These are phyloP conservation scores for Irena cyanogastra DNA, from an alignment of 2,113 vertebrate species.

Conservation along the genomic window DNA sequence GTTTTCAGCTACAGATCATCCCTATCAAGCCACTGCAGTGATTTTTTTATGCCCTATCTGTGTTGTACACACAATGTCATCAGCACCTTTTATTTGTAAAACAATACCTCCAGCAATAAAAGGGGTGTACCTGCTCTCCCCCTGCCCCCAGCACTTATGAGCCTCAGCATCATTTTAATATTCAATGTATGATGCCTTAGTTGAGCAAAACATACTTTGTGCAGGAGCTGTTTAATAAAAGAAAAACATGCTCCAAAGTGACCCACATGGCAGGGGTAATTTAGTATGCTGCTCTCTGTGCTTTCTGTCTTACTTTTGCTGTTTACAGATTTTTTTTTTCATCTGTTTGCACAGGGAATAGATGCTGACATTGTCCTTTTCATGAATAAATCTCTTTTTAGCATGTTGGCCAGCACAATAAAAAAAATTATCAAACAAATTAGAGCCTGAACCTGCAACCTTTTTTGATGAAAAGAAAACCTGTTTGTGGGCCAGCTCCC, in stretches of 20 bases:
- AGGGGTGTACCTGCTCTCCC: not conserved
- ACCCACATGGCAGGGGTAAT: constrained; percentile 54
- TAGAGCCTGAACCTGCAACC: constrained; percentile 13
- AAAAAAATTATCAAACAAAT: constrained; percentile 48
- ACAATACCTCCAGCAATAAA: constrained; percentile 42
- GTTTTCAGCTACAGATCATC: constrained; percentile 68
- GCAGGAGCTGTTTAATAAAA: constrained; percentile 53
- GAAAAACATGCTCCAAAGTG: constrained; percentile 54
- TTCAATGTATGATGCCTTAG: not conserved
- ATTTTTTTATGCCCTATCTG: constrained; percentile 48
- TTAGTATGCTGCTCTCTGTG: constrained; percentile 45
- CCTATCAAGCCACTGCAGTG: constrained; percentile 59
- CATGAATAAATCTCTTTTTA: constrained; percentile 50
- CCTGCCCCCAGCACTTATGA: not conserved
- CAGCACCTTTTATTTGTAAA: constrained; percentile 54
- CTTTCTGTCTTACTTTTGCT: constrained; percentile 25
- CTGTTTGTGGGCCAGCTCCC: not conserved
- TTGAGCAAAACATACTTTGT: not conserved
- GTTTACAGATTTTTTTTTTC: constrained; percentile 11
- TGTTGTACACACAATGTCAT: constrained; percentile 7
- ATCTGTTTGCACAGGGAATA: constrained; percentile 42
- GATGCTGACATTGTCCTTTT: constrained; percentile 40
- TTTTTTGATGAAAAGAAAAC: constrained; percentile 9
- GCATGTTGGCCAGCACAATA: constrained; percentile 36
- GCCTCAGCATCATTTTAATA: not conserved